A percentile compares a stretch with the other conserved stretches of the same genome.
These are phyloP conservation scores for Anastrepha obliqua DNA, from an alignment of 1,140 invertebrate species.

Conservation along the genomic window DNA sequence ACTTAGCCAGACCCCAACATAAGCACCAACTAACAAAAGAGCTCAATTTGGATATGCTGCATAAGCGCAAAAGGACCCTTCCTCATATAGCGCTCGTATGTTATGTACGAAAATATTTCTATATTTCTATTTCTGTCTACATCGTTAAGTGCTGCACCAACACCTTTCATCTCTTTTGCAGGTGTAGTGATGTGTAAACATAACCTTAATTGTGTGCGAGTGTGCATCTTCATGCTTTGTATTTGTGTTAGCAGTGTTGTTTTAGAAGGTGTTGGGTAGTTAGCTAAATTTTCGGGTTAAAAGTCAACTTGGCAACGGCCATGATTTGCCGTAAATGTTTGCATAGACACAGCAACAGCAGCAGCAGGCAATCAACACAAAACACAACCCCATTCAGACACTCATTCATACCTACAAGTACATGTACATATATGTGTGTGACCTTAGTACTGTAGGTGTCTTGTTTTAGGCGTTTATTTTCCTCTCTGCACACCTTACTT, in stretches of 20 bases:
- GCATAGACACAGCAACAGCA: conserved; percentile 18
- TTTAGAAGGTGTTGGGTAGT: neutral
- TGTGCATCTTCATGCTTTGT: neutral
- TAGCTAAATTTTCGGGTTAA: conserved; percentile 3
- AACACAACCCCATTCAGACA: neutral
- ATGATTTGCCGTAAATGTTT: conserved; percentile 39
- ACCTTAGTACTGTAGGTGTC: neutral
- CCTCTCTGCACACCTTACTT: neutral
- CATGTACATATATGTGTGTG: neutral
- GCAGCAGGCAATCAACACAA: neutral
- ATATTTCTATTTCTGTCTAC: too few species aligned
- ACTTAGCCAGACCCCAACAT: neutral
- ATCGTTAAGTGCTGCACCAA: neutral
- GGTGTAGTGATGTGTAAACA: conserved; percentile 10
- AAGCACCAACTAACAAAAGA: neutral
- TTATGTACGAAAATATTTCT: too few species aligned
- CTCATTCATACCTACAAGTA: neutral
- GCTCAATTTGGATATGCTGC: neutral
- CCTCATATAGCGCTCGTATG: too few species aligned
- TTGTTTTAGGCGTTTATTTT: neutral
- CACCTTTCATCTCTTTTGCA: neutral
- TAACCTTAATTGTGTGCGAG: neutral
- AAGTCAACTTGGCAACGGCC: conserved; percentile 19
- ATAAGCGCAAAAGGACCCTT: neutral
- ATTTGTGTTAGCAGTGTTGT: neutral